These are phyloP conservation scores for Lycopodina hypogea DNA, from an alignment of 37 sponge, comb jelly and placozoan species.

Conservation along the genomic window DNA sequence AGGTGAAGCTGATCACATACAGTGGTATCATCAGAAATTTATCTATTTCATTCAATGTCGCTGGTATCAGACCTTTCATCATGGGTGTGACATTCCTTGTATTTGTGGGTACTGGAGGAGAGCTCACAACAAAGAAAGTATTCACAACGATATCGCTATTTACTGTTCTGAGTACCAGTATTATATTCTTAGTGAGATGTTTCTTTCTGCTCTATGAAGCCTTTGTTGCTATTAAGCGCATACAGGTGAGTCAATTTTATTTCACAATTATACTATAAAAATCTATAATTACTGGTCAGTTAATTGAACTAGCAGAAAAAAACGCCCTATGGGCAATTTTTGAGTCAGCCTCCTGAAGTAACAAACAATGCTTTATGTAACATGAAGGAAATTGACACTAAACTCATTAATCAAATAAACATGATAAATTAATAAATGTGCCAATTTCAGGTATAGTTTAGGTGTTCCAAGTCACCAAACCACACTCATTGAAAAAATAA, in stretches of 20 bases:
- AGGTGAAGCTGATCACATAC: slow-evolving; percentile 1
- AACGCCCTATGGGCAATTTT: too few relatives aligned
- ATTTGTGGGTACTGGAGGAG: slow-evolving; percentile 18
- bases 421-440: too few relatives aligned
- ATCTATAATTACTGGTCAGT: not conserved
- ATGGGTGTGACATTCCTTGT: slow-evolving; percentile 43
- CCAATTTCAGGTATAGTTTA: too few relatives aligned
- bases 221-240: slow-evolving; percentile 53
- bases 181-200: slow-evolving; percentile 5
- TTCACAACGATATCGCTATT: slow-evolving; percentile 48
- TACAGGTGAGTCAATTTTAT: slow-evolving; percentile 39
- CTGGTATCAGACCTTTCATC: slow-evolving; percentile 9
- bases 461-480: too few relatives aligned
- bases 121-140: slow-evolving; percentile 41
- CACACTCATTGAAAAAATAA: too few relatives aligned
- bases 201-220: slow-evolving; percentile 39
- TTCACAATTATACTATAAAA: too few relatives aligned
- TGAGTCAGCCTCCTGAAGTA: too few relatives aligned
- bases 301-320: too few relatives aligned
- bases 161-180: slow-evolving; percentile 14
- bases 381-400: too few relatives aligned
- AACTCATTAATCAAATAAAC: too few relatives aligned
- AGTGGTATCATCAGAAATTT: slow-evolving; percentile 5
- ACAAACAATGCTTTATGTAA: too few relatives aligned
- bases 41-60: slow-evolving; percentile 1